Conservation (phyloP, 2,888 invertebrate genomes). For the Thecophora atra region DNA sequence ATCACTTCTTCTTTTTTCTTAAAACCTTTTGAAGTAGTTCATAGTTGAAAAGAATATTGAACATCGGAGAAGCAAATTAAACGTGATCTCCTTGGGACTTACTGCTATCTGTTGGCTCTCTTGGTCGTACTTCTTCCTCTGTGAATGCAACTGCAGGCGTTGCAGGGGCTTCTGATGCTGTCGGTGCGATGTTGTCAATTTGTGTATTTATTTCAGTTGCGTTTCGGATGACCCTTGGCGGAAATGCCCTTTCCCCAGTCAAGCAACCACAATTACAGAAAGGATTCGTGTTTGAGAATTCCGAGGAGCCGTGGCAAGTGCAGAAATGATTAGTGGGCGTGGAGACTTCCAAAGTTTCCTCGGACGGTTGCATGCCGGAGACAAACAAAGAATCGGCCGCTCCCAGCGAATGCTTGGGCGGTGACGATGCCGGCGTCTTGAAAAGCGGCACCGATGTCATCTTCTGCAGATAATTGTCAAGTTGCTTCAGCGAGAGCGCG, state of each 20-base stretch:
- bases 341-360: constrained; percentile 15
- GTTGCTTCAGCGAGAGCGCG: constrained; percentile 88
- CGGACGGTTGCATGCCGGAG: not conserved
- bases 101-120: constrained; percentile 25
- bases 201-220: not conserved
- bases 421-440: constrained; percentile 77
- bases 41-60: not conserved
- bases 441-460: constrained; percentile 81
- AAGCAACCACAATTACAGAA: constrained; percentile 1
- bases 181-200: not conserved
- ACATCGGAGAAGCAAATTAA: not conserved
- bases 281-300: not conserved
- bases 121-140: constrained; percentile 14
- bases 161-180: not conserved
- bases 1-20: not conserved
- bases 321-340: constrained; percentile 41
- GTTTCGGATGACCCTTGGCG: not conserved
- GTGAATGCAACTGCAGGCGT: constrained; percentile 13
- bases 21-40: not conserved
- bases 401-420: constrained; percentile 71
- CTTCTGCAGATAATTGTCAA: constrained; percentile 88
- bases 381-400: constrained; percentile 37
- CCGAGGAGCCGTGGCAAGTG: not conserved
- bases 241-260: too few species aligned
- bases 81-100: constrained; percentile 28